A percentile compares a stretch with the other conserved stretches of the same genome.
These are phyloP conservation scores for Barnardius zonarius DNA, from an alignment of 2,113 vertebrate species.

Conservation along the genomic window DNA sequence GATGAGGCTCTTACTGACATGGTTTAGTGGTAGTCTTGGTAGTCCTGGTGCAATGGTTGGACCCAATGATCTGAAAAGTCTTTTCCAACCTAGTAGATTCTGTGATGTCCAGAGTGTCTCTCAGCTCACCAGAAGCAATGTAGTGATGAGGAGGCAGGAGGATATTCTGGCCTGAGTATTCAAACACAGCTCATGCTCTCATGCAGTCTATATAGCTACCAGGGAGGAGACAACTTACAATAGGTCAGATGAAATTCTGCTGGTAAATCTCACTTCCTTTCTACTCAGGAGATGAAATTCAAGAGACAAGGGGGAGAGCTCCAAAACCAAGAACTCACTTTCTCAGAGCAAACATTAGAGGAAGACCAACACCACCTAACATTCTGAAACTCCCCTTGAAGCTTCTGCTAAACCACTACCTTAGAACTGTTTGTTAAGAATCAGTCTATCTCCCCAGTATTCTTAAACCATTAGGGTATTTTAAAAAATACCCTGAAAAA, in stretches of 20 bases:
- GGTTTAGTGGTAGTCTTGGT: neutral
- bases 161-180: constrained; percentile 7
- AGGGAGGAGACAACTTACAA: neutral
- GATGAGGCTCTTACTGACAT: neutral
- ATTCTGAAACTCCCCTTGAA: neutral
- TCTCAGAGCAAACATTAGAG: neutral
- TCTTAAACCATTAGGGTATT: neutral
- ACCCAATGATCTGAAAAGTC: neutral
- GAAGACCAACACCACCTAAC: neutral
- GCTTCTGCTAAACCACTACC: neutral
- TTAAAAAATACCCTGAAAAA: neutral
- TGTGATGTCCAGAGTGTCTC: neutral
- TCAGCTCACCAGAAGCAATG: neutral
- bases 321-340: neutral
- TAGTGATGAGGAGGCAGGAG: neutral
- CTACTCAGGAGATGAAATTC: neutral
- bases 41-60: neutral
- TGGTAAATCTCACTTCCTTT: neutral
- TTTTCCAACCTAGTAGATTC: neutral
- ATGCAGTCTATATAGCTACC: neutral
- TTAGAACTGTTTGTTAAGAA: neutral
- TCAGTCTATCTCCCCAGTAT: neutral
- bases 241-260: neutral
- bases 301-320: neutral
- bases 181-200: neutral